phyloP scores from a whole-genome alignment of 2,113 vertebrate species.

The Myanophis thanlyinensis region DNA sequence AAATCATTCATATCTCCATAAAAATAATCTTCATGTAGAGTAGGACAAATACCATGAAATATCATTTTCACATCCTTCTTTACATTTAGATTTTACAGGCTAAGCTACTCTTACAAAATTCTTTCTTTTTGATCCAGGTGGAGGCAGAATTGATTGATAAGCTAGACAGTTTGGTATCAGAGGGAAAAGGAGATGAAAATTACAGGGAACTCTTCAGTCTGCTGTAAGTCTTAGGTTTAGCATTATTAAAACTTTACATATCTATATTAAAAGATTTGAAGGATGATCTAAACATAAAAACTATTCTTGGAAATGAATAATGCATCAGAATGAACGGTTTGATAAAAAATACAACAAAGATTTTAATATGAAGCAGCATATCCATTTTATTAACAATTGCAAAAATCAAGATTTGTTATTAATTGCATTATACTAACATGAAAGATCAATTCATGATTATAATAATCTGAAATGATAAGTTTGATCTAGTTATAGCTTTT shows the following conservation, averaged over 20 bases:
- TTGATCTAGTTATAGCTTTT: not conserved
- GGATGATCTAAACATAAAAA: not conserved
- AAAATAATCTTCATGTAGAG: constrained; percentile 6
- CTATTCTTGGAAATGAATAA: not conserved
- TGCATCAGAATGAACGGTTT: not conserved
- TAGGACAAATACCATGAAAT: constrained; percentile 17
- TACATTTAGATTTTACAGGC: not conserved
- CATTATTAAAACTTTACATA: not conserved
- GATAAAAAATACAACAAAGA: not conserved
- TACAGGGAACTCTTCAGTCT: constrained; percentile 95
- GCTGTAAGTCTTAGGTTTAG: constrained; percentile 77
- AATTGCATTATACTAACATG: not conserved
- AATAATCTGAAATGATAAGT: not conserved
- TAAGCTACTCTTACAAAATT: not conserved
- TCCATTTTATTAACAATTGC: constrained; percentile 2
- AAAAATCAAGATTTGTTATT: constrained; percentile 2
- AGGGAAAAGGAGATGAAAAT: constrained; percentile 96
- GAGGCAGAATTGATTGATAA: constrained; percentile 96
- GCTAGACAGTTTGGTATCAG: constrained; percentile 94
- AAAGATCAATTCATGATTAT: not conserved
- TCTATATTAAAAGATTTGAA: not conserved
- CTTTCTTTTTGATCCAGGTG: constrained; percentile 76
- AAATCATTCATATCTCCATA: not conserved
- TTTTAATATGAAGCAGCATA: not conserved
- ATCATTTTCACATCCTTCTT: not conserved